Conservation (phyloP, 2,888 invertebrate genomes). For the Salticus scenicus region DNA sequence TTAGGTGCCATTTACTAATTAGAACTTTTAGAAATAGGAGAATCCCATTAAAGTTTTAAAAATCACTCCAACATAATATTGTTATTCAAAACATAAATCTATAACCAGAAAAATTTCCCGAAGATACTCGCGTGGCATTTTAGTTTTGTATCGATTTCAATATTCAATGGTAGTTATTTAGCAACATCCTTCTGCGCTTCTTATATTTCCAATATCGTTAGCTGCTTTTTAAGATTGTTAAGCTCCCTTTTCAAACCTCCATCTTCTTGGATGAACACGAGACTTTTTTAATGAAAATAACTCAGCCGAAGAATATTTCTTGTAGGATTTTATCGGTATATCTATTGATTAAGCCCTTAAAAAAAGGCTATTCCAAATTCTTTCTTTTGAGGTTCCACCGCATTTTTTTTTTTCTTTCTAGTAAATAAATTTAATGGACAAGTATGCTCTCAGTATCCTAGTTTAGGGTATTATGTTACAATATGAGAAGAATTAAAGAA, state of each 20-base stretch:
- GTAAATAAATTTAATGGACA: neutral
- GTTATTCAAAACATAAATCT: neutral
- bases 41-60: neutral
- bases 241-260: neutral
- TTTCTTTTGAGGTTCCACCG: neutral
- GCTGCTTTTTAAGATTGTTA: neutral
- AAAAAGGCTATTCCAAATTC: neutral
- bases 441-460: neutral
- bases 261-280: neutral
- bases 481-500: neutral
- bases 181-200: neutral
- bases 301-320: neutral
- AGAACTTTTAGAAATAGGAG: neutral
- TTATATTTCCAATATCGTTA: conserved; percentile 12
- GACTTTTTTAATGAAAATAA: neutral
- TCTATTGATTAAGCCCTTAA: neutral
- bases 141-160: neutral
- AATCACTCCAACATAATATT: neutral
- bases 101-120: neutral
- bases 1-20: neutral
- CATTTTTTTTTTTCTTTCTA: neutral
- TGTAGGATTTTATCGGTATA: neutral
- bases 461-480: neutral
- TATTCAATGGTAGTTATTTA: neutral
- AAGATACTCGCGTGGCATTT: neutral